Conservation (phyloP, 2,113 vertebrate genomes). For the Seriola dumerili region DNA sequence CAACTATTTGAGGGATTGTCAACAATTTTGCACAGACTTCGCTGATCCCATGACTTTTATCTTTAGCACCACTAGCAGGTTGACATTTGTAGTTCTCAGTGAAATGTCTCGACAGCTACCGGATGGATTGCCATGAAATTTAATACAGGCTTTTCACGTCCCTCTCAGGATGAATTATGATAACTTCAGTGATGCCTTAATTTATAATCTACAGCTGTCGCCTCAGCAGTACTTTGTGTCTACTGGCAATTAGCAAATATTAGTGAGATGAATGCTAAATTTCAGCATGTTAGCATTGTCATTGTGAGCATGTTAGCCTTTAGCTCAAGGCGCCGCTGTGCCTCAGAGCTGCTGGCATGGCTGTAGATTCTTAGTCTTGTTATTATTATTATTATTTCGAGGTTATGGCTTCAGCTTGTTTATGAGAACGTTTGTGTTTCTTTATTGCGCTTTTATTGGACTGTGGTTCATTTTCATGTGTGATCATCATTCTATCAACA, state of each 20-base stretch:
- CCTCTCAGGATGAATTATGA: background rate
- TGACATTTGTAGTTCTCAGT: background rate
- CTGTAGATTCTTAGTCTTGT: background rate
- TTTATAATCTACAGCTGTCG: too few species aligned
- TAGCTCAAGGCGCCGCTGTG: background rate
- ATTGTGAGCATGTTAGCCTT: background rate
- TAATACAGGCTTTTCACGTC: background rate
- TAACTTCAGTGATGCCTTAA: background rate
- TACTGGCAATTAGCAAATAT: background rate
- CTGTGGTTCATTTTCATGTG: constrained; percentile 4
- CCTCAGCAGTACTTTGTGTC: too few species aligned
- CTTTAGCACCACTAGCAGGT: background rate
- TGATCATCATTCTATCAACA: constrained; percentile 1
- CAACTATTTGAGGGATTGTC: too few species aligned
- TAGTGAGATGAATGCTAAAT: background rate
- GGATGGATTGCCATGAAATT: background rate
- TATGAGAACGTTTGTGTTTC: background rate
- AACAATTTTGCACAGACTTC: background rate
- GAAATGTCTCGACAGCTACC: background rate
- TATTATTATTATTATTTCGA: too few species aligned
- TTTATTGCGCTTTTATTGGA: background rate
- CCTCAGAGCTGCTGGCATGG: background rate
- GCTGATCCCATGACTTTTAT: background rate
- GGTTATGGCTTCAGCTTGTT: background rate
- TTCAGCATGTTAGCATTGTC: background rate